Evolutionary conservation across 2,113 vertebrate genomes (phyloP).

Genomic region (Empidonax traillii): DNA sequence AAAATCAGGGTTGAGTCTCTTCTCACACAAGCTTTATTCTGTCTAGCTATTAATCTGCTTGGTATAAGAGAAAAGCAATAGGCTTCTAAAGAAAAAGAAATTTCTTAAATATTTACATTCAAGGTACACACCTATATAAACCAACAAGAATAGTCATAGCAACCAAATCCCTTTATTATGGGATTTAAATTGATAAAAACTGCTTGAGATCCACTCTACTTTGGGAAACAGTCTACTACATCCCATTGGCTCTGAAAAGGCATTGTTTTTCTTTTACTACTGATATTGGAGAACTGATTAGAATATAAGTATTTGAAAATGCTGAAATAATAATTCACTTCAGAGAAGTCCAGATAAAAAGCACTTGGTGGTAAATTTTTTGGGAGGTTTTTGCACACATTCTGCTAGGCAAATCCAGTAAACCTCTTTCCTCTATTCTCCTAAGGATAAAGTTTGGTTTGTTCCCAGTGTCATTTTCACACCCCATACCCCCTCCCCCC

Average conservation of each 20-base stretch:
- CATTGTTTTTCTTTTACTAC: neutral
- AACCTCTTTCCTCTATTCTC: neutral
- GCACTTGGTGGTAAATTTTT: neutral
- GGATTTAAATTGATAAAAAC: neutral
- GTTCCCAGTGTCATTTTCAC: neutral
- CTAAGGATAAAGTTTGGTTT: neutral
- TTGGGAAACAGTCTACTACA: neutral
- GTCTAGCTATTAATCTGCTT: neutral
- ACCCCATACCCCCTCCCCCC: no score
- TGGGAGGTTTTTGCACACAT: neutral
- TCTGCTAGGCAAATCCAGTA: neutral
- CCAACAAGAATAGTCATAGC: neutral
- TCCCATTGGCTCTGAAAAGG: neutral
- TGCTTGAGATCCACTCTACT: neutral
- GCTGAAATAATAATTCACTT: neutral
- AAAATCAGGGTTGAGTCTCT: constrained; percentile 3
- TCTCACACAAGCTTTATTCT: neutral
- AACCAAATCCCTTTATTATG: neutral
- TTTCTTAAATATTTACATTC: neutral
- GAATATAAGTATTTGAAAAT: neutral
- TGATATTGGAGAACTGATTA: neutral
- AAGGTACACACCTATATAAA: neutral
- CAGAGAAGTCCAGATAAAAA: neutral
- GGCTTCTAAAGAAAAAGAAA: neutral
- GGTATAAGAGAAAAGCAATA: neutral